These are phyloP conservation scores for Seira sanloemensis DNA, from an alignment of 2,888 invertebrate species.

Conservation along the genomic window DNA sequence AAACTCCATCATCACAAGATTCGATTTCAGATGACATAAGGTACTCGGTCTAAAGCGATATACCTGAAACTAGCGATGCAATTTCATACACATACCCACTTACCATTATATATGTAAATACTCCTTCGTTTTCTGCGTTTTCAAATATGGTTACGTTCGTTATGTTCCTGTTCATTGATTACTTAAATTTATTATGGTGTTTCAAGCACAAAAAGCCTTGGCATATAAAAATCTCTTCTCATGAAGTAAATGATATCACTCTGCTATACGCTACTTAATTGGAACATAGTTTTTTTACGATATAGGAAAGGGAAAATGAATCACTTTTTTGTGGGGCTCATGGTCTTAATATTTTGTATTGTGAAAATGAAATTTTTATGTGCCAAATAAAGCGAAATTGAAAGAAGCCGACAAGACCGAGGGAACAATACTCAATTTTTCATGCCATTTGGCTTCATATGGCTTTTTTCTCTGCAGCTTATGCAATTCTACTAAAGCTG, in stretches of 20 bases:
- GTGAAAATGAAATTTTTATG: not conserved
- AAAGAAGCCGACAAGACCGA: not conserved
- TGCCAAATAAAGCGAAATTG: not conserved
- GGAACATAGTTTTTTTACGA: too few species aligned
- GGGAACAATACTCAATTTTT: not conserved
- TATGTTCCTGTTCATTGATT: too few species aligned
- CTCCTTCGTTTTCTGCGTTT: not conserved
- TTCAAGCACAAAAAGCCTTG: not conserved
- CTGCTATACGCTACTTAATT: not conserved
- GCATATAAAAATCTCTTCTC: not conserved
- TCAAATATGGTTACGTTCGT: slow-evolving; percentile 1
- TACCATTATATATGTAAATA: not conserved
- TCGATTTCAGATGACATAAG: too few species aligned
- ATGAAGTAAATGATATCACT: slow-evolving; percentile 4
- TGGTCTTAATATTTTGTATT: not conserved
- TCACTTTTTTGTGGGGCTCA: not conserved
- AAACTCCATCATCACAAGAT: too few species aligned
- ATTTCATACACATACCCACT: too few species aligned
- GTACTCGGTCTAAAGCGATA: too few species aligned
- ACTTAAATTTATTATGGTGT: too few species aligned
- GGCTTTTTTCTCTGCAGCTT: not conserved
- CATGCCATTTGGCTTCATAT: not conserved
- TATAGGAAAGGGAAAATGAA: not conserved
- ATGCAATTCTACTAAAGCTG: not conserved
- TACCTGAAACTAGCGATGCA: too few species aligned